Conservation (phyloP, 2,113 vertebrate genomes). For the Mirounga angustirostris region DNA sequence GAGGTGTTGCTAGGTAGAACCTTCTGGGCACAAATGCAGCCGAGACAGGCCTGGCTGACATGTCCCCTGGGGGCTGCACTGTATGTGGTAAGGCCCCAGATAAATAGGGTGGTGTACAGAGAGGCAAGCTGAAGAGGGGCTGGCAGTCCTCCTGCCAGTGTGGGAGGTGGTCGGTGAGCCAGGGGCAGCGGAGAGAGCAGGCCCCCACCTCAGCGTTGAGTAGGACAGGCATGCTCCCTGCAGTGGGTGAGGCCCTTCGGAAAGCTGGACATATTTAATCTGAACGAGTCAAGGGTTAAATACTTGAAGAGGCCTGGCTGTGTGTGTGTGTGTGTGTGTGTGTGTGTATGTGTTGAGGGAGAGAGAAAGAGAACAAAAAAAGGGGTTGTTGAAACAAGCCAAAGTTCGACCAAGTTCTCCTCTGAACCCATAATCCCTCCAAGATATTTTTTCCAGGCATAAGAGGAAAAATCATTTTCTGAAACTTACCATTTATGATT, state of each 20-base stretch:
- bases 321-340: neutral
- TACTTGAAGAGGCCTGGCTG: neutral
- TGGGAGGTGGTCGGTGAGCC: neutral
- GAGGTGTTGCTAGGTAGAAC: neutral
- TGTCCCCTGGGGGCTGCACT: fast-evolving
- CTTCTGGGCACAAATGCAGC: neutral
- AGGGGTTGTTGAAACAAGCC: neutral
- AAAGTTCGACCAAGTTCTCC: neutral
- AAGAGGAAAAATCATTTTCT: conserved; percentile 68
- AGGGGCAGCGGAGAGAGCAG: neutral
- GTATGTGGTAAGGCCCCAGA: neutral
- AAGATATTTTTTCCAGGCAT: conserved; percentile 47
- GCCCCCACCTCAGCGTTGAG: neutral
- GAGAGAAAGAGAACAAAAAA: neutral
- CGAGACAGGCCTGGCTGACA: neutral
- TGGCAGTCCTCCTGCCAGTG: no score
- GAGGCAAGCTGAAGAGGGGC: neutral
- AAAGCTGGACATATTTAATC: neutral
- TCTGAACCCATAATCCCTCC: conserved; percentile 24
- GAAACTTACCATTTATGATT: conserved; percentile 71
- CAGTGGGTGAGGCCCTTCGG: neutral
- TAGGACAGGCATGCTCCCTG: no score
- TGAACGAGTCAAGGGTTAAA: neutral
- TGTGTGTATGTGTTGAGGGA: neutral
- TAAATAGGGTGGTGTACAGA: neutral